Conservation (phyloP, 2,113 vertebrate species). For the Apistogramma diplotaenia region DNA sequence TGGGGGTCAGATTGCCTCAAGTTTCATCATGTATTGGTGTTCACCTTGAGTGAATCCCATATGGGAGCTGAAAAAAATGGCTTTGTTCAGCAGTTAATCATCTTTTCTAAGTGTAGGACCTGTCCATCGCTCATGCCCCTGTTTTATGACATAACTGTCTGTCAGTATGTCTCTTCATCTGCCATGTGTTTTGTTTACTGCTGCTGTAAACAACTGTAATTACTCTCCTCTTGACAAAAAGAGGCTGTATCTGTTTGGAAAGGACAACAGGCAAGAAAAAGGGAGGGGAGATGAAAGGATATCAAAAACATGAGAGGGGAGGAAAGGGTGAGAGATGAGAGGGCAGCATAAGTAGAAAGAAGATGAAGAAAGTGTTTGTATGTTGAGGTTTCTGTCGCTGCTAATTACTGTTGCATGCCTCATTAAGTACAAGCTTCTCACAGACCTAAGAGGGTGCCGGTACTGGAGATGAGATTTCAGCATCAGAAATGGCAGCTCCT, state of each 20-base stretch:
- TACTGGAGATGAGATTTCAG: neutral
- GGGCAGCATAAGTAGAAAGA: conserved; percentile 14
- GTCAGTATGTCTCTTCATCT: conserved; percentile 36
- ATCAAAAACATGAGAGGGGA: neutral
- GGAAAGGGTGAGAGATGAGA: conserved; percentile 6
- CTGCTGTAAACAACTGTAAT: neutral
- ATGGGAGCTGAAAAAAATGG: conserved; percentile 36
- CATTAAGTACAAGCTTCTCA: conserved; percentile 49
- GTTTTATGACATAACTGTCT: conserved; percentile 28
- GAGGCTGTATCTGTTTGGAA: conserved; percentile 16
- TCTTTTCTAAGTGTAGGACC: conserved; percentile 30
- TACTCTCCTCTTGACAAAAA: conserved; percentile 33
- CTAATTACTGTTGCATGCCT: conserved; percentile 63
- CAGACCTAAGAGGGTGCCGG: neutral
- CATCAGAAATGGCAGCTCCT: neutral
- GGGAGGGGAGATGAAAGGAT: conserved; percentile 12
- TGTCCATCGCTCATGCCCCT: conserved; percentile 44
- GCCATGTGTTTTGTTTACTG: conserved; percentile 34
- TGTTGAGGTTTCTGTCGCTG: conserved; percentile 39
- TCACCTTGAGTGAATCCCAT: conserved; percentile 64
- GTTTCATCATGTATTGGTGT: conserved; percentile 73
- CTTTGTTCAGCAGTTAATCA: conserved; percentile 56
- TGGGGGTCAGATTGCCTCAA: conserved; percentile 63
- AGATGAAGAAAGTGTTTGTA: conserved; percentile 16
- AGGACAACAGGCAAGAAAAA: conserved; percentile 1